Evolutionary conservation across 2,797 vertebrate species (phyloP).

Genomic region (Pyrocephalus nanus): DNA sequence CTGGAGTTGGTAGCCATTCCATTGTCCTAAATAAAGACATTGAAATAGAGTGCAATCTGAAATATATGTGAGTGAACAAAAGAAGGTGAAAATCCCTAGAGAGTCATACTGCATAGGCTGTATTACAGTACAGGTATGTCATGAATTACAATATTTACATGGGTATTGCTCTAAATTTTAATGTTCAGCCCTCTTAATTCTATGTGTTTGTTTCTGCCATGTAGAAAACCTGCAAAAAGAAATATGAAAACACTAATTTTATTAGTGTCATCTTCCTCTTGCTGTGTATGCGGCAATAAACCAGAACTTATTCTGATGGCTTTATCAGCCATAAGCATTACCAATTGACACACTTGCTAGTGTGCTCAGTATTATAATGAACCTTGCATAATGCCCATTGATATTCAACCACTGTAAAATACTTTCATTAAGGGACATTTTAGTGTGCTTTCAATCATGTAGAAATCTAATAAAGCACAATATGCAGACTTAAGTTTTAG

Average conservation of each 20-base stretch:
- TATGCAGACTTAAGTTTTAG: neutral
- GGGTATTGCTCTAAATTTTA: neutral
- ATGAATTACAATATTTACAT: neutral
- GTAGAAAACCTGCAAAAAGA: neutral
- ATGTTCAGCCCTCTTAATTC: neutral
- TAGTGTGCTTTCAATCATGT: constrained; percentile 1
- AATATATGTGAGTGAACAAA: neutral
- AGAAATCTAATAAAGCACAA: constrained; percentile 8
- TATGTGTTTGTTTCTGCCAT: neutral
- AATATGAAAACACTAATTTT: neutral
- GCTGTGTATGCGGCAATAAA: neutral
- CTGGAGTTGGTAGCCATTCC: neutral
- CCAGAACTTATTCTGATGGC: neutral
- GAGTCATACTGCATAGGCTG: neutral
- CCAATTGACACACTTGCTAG: neutral
- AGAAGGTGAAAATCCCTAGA: neutral
- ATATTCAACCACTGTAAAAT: neutral
- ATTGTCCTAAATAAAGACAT: neutral
- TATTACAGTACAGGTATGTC: neutral
- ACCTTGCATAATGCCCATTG: neutral
- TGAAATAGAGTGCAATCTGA: neutral
- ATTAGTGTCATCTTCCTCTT: neutral
- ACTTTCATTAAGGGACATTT: constrained; percentile 3
- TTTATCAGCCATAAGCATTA: constrained; percentile 9
- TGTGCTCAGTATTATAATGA: neutral